Evolutionary conservation across 2,797 vertebrate genomes (phyloP), one percentile per base, ranked within the genome.

Genomic region (Rachycentron canadum): DNA sequence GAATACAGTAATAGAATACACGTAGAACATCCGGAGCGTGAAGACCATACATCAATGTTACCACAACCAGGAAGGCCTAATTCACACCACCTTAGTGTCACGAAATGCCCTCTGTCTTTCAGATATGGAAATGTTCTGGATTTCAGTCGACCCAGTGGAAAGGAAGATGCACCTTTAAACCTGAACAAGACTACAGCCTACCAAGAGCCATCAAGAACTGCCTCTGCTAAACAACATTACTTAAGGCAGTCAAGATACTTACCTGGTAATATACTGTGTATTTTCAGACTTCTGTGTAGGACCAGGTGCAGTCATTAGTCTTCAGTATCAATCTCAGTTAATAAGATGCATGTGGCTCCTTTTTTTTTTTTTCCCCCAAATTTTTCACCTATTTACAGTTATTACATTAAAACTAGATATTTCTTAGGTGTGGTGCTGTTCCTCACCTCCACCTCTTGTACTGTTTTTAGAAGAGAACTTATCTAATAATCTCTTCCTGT

Each of bases 181-280:
- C 94, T 95, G 65, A 96, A 96, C 58, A 92, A 83, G 2, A 82
- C 90, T 0, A 84, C 94, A 45, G 90, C 93, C 23, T 94, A 91
- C 70, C 95, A 95, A 73, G 97, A 97, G 85, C 95, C 95, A 0
- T 90, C 89, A 3, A 73, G 96, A 86, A 92, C 92, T 3, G 90
- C 96, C 59, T 97, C 97, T 41, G 97, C 97, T 81, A 98, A 97
- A 84, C 97, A 97, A 21, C 97, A 97, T 93, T 98, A 98, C 91
- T 70, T 98, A 92, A 97, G 95, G 76, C 97, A 98, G 84, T 96
- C 97, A 2, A 95, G 98, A 93, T 99, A 98, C 94, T 89, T 98
- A 79, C 98, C 98, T 83, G 98, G 98, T 98, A 92, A 95, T 89
- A 2, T 45, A 36, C 32, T 38, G 7, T 38, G 72, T 84, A 50